Base-by-base conservation (phyloP, 2,888 invertebrate species). In the Trissonchulus latispiculum region DNA sequence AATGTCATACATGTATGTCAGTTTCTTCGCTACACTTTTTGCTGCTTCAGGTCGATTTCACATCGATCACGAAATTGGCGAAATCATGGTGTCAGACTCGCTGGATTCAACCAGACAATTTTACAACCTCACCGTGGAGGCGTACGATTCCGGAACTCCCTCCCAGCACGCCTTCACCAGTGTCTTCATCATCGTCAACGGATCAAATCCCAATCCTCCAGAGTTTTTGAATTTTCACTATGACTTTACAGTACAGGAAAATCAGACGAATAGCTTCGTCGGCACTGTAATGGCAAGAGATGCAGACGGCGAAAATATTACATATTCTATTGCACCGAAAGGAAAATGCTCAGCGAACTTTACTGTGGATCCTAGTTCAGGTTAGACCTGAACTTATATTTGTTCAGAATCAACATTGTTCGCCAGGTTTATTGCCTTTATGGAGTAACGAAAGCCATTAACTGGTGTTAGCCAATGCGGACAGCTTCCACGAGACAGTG, bases 241-340 rank as follows among this genome's bases (percentile, higher is more conserved):
- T 70, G 70, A 73, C 3, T 69, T 71, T 0, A 90, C 90, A 1
- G 90, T 94, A 37, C 91, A 92, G 0, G 95, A 95, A 86, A 93
- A 95, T 84, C 92, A 93, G n/a, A 91, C 91, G 77, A 91, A 94
- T 78, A 95, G 95, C 2, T 92, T 91, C 83, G 91, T 95, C 0
- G 84, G 94, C 61, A 91, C 92, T 23, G 31, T 71, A 15, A 15
- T 2, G 2, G 73, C 73, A 1, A 74, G 77, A 78, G 75, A 80
- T 77, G 3, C 82, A 77, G 92, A 94, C 84, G 69, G 69, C 28
- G 69, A 71, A 28, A 23, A 23, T 3, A n/a, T 71, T 31, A 35
- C 15, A 15, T 73, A 71, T 48, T 32, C 29, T 8, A 71, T 73
- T 1, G n/a, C 36, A 15, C 3, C 2, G 18, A 48, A 36, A 23